These are phyloP conservation scores for Lithobates sylvaticus DNA, from an alignment of 2,797 vertebrate species.

Conservation along the genomic window DNA sequence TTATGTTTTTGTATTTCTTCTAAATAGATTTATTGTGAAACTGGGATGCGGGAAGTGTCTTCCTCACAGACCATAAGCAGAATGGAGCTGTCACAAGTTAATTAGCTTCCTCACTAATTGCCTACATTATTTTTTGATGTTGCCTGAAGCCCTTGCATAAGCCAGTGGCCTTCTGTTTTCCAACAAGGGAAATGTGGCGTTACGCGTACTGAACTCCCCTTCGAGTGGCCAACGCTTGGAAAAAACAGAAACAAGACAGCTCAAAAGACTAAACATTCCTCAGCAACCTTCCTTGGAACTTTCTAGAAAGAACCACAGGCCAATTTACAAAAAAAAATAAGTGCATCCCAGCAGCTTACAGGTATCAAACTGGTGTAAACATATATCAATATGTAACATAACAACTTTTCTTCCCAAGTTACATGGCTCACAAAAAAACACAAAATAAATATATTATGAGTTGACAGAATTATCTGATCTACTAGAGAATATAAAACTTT, in stretches of 20 bases:
- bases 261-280: neutral
- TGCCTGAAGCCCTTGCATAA: conserved; percentile 54
- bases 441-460: neutral
- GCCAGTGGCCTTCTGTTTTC: conserved; percentile 53
- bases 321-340: neutral
- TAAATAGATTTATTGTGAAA: conserved; percentile 26
- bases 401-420: neutral
- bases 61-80: conserved; percentile 22
- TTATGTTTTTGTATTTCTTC: neutral
- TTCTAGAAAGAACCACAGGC: neutral
- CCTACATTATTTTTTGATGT: conserved; percentile 49
- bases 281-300: too few species aligned
- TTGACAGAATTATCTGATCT: neutral
- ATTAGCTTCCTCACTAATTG: conserved; percentile 55
- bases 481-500: neutral
- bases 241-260: neutral
- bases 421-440: neutral
- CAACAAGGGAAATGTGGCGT: conserved; percentile 23
- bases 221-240: neutral
- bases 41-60: conserved; percentile 10
- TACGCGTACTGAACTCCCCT: conserved; percentile 33
- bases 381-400: neutral
- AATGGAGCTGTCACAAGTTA: conserved; percentile 58
- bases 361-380: neutral
- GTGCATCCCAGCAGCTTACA: neutral